phyloP scores from a whole-genome alignment of 2,113 vertebrate genomes.

The Octodon degus region DNA sequence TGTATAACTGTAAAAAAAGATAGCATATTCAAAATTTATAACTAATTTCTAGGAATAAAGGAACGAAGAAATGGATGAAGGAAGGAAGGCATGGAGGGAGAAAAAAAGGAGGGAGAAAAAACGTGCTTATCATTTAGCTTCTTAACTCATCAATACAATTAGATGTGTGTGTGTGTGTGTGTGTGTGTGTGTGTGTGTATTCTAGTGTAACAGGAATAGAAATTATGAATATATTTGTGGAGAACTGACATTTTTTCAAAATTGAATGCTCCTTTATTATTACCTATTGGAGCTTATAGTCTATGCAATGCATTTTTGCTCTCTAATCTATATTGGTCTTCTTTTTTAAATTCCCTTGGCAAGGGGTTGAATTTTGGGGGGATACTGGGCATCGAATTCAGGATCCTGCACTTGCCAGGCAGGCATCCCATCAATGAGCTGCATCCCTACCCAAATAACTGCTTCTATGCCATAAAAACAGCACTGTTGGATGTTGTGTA shows the following conservation, averaged over 20 bases:
- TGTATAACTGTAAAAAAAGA: not conserved
- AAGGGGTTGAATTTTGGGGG: not conserved
- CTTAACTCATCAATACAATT: not conserved
- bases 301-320: not conserved
- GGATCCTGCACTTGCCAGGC: no score
- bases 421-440: no score
- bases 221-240: no score
- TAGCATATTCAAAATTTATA: not conserved
- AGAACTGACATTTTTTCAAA: no score
- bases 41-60: not conserved
- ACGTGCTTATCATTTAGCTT: not conserved
- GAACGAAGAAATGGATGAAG: not conserved
- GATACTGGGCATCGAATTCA: no score
- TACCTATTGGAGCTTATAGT: not conserved
- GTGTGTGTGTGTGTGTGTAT: no score
- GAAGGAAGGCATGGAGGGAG: not conserved
- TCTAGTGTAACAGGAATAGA: no score
- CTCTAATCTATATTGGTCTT: not conserved
- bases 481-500: not conserved
- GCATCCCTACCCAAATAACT: no score
- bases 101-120: not conserved
- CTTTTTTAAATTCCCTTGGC: slow-evolving; percentile 24
- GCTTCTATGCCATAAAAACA: not conserved
- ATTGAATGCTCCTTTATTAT: not conserved
- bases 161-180: no score